These are phyloP conservation scores for Limnephilus auricula DNA, from an alignment of 2,888 invertebrate species.

Conservation along the genomic window DNA sequence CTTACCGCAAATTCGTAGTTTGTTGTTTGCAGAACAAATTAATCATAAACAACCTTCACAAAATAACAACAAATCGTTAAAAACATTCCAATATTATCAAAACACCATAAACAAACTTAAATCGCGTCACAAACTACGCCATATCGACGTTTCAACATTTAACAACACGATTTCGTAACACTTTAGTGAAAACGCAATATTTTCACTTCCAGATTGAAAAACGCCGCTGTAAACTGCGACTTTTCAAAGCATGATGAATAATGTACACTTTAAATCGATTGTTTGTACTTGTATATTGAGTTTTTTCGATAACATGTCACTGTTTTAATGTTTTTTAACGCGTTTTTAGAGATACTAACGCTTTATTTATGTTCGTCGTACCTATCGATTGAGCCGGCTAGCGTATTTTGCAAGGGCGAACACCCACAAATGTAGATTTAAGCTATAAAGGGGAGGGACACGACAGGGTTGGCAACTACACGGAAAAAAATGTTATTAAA, in stretches of 20 bases:
- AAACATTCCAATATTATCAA: background rate
- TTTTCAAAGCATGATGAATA: background rate
- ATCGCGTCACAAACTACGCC: background rate
- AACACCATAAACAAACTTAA: background rate
- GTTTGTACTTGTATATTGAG: background rate
- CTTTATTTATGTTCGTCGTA: background rate
- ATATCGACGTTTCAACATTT: background rate
- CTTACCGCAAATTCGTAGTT: background rate
- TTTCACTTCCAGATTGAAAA: background rate
- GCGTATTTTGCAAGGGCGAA: constrained; percentile 7
- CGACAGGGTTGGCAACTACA: background rate
- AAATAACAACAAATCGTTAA: background rate
- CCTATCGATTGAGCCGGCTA: constrained; percentile 13
- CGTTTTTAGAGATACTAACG: background rate
- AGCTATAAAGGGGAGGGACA: background rate
- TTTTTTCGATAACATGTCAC: background rate
- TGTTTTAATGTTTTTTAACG: background rate
- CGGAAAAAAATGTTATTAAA: too few relatives aligned
- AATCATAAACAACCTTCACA: background rate
- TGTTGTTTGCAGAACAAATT: background rate
- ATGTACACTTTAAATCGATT: background rate
- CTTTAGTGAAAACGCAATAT: background rate
- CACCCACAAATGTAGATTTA: background rate
- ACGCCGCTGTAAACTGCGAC: background rate
- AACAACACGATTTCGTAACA: background rate